Base-by-base conservation (phyloP, 2,888 invertebrate species). In the Blastobasis lacticolella region DNA sequence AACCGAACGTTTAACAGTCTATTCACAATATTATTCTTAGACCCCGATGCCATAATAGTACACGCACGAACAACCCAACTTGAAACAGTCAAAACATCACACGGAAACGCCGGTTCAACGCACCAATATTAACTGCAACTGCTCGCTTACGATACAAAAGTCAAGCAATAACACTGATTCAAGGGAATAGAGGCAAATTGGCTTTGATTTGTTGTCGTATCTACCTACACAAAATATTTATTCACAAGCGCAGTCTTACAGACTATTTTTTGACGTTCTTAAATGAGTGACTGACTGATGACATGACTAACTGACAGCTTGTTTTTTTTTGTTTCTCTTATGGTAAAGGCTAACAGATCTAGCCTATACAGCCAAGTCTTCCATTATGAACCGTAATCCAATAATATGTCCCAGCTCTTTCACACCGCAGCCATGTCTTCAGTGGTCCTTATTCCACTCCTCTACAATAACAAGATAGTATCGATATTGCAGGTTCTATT, bases 11-110 rank as follows among this genome's bases (percentile, higher is more conserved):
- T 83, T 55, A 81, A 56, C 53, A 85, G 59, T 63, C 87, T 78
- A 63, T 79, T 78, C 45, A 81, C 77, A 62, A 84, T 73, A 66
- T 86, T 81, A 70, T 86, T 87, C 62, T 81, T 83, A 49, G 82
- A 84, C 51, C 73, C 75, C 59, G 86, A 84, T 69, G 86, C 82
- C 88, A 88, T 87, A 61, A 56, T 61, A 67, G 54, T 57, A 40
- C 54, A 53, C 62, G 38, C 38, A 49, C 38, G 6, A 47, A 2
- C 23, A 23, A 3, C 23, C 23, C 23, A 1, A 38, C 42, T 38
- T 38, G 8, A 4, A 59, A 67, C 51, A 73, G 62, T 55, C 53
- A 54, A 58, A 61, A 67, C 79, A 80, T 75, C 59, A 76, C 75
- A 73, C 50, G 46, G 61, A 59, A 62, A 59, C 45, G 62, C 62